Evolutionary conservation across 2,113 vertebrate genomes (phyloP), one percentile per base, ranked within the genome.

Genomic region (Barbus barbus): DNA sequence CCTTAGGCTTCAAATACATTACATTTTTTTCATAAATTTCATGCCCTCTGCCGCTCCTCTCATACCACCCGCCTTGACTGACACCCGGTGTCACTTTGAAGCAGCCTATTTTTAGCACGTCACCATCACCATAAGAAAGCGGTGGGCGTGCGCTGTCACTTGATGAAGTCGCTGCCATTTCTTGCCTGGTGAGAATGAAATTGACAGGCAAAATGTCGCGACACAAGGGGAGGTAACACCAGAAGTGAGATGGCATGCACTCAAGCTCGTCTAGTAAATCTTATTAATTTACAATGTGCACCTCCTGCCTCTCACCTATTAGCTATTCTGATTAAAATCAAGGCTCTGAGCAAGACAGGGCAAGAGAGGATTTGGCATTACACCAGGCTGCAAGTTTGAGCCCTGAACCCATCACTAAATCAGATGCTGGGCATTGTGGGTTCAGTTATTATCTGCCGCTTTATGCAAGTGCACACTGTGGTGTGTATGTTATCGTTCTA

Each of bases 301-400:
- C 83, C 69, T 71, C 75, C 86, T 85, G 81, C 86, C 86, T 81
- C 71, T 82, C 73, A 60, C 41, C 81, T 76, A 84, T 84, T 81
- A 85, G 71, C 65, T 78, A 83, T 84, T 87, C 77, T 61, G 74
- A 87, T 89, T 83, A 83, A 87, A 86, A 82, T 85, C 86, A 83
- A 83, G 75, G 61, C 74, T 81, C 67, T 24, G 51, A 83, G 82
- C 67, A 28, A 80, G 71, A 28, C 76, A 13, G 33, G 46, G 41
- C 38, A 72, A 53, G 75, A 13, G n/a, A 60, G 41, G 56, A 61
- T 72, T 75, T 81, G 84, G 69, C 28, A 14, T 78, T 85, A 26
- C 65, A 78, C 31, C 33, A 73, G 76, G 36, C 74, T 71, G 61
- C 41, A 41, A 74, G 63, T 74, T 83, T 82, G 69, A 67, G 63